These are phyloP conservation scores for Coptodon rendalli DNA, from an alignment of 2,113 vertebrate species.

Conservation along the genomic window DNA sequence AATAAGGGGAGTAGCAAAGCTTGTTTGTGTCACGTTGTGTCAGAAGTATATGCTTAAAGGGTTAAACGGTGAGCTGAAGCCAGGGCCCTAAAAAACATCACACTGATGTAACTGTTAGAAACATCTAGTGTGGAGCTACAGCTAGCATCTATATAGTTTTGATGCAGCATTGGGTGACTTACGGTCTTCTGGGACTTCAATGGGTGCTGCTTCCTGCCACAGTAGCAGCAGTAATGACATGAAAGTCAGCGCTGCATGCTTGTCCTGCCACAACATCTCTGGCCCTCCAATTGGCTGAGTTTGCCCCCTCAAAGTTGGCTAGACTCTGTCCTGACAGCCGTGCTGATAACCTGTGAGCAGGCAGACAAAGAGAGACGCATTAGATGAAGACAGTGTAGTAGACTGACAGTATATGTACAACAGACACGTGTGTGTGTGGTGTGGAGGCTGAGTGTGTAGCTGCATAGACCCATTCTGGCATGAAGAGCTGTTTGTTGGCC, in stretches of 20 bases:
- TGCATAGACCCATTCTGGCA: not conserved
- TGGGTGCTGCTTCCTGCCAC: slow-evolving; percentile 68
- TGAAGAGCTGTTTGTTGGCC: not conserved
- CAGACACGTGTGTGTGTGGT: not conserved
- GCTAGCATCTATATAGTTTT: not conserved
- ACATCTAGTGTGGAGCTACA: not conserved
- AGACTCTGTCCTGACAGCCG: slow-evolving; percentile 5
- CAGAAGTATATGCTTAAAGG: not conserved
- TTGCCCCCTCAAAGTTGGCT: not conserved
- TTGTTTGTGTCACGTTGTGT: not conserved
- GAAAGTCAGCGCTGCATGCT: slow-evolving; percentile 37
- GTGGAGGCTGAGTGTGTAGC: not conserved
- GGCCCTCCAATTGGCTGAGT: slow-evolving; percentile 26
- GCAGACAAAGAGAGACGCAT: slow-evolving; percentile 15
- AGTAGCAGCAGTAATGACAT: slow-evolving; percentile 71
- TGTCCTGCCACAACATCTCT: slow-evolving; percentile 75
- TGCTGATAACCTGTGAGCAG: slow-evolving; percentile 21
- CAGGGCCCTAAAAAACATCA: not conserved
- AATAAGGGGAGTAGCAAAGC: not conserved
- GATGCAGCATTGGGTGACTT: slow-evolving; percentile 57
- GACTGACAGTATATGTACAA: not conserved
- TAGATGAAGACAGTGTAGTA: not conserved
- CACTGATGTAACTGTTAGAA: not conserved
- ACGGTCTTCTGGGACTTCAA: slow-evolving; percentile 89
- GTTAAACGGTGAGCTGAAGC: not conserved